phyloP scores from a whole-genome alignment of 1,140 invertebrate species.

The Centruroides sculpturatus region DNA sequence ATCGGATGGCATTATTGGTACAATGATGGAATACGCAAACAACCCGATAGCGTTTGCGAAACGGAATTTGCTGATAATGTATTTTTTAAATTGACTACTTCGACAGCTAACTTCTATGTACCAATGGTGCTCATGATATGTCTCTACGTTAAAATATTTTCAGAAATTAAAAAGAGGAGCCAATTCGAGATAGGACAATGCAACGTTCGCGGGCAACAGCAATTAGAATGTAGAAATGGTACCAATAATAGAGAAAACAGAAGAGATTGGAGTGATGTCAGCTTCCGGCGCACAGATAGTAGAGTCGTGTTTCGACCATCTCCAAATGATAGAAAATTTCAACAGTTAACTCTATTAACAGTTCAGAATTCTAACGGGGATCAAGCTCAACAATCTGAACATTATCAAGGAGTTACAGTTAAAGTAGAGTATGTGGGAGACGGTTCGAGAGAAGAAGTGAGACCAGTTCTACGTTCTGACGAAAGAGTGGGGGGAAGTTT shows the following conservation, averaged over 20 bases:
- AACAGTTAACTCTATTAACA: constrained; percentile 1
- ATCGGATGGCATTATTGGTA: constrained; percentile 33
- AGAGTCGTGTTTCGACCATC: not conserved
- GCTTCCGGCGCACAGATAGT: not conserved
- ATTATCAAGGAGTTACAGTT: constrained; percentile 21
- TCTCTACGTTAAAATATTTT: constrained; percentile 38
- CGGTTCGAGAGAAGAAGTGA: not conserved
- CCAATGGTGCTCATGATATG: constrained; percentile 39
- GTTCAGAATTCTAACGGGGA: constrained; percentile 3
- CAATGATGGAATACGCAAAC: constrained; percentile 14
- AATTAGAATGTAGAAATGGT: too few relatives aligned
- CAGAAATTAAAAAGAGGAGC: constrained; percentile 35
- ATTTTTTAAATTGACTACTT: constrained; percentile 36
- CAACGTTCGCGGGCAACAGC: too few relatives aligned
- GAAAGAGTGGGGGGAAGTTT: not conserved
- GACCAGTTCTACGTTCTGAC: not conserved
- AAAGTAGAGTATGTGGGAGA: constrained; percentile 21
- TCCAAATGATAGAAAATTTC: not conserved
- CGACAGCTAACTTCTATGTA: constrained; percentile 41
- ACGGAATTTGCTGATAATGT: constrained; percentile 40
- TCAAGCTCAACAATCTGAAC: constrained; percentile 1
- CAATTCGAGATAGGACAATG: constrained; percentile 26
- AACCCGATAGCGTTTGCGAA: constrained; percentile 21
- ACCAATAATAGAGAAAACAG: too few relatives aligned
- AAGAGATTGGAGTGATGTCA: too few relatives aligned